Percentiles rank a stretch among this genome's conserved stretches.
phyloP scores from a whole-genome alignment of 2,888 invertebrate species.

The Ischnus inquisitorius region DNA sequence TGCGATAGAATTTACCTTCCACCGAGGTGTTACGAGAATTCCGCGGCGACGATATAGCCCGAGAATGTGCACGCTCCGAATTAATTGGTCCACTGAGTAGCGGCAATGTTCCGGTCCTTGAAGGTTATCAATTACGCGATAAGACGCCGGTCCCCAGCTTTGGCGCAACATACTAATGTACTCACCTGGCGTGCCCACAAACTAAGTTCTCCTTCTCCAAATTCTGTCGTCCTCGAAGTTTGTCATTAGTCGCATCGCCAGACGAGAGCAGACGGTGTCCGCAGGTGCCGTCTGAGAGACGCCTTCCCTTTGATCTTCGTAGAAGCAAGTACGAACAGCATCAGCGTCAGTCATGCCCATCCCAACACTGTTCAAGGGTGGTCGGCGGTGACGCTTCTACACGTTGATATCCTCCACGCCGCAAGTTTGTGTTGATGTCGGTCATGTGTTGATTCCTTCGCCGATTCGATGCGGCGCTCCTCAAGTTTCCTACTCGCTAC shows the following conservation, averaged over 20 bases:
- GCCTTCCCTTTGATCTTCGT: constrained; percentile 50
- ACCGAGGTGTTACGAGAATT: neutral
- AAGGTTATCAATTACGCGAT: neutral
- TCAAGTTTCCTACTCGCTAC: constrained; percentile 11
- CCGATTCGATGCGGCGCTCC: constrained; percentile 16
- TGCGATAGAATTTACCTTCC: too few species aligned
- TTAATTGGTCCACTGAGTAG: neutral
- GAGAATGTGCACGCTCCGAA: neutral
- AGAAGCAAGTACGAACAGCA: constrained; percentile 32
- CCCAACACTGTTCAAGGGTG: constrained; percentile 31
- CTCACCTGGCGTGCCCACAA: neutral
- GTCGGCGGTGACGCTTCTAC: neutral
- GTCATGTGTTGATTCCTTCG: constrained; percentile 30
- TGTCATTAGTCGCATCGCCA: constrained; percentile 42
- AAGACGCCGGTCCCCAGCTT: neutral
- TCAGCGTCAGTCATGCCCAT: constrained; percentile 15
- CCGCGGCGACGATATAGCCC: neutral
- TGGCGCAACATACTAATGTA: neutral
- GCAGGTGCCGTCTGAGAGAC: constrained; percentile 6
- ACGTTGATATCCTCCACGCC: constrained; percentile 29
- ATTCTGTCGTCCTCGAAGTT: constrained; percentile 43
- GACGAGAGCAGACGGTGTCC: constrained; percentile 23
- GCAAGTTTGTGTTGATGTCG: constrained; percentile 12
- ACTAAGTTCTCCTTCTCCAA: constrained; percentile 27
- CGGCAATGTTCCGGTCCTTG: neutral